Conservation (phyloP, 2,888 invertebrate genomes). For the Trichopoda pennipes region DNA sequence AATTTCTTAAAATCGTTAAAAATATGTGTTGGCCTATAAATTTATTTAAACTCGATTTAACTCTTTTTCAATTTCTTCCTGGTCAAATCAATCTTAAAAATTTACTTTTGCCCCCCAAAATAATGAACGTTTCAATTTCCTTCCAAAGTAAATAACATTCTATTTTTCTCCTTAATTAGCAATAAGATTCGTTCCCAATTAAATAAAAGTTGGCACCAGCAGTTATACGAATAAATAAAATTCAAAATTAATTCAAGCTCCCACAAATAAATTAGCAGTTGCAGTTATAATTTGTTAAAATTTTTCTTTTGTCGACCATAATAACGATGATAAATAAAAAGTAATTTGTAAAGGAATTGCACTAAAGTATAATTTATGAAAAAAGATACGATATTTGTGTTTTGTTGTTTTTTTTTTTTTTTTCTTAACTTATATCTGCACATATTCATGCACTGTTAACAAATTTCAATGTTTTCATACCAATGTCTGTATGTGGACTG, state of each 20-base stretch:
- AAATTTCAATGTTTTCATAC: too few species aligned
- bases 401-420: neutral
- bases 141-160: neutral
- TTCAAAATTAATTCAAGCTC: neutral
- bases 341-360: slow-evolving; percentile 10
- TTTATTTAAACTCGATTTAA: too few species aligned
- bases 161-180: slow-evolving; percentile 11
- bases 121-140: neutral
- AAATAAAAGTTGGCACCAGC: neutral
- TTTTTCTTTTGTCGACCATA: neutral
- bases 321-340: slow-evolving; percentile 2
- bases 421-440: too few species aligned
- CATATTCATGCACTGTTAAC: neutral
- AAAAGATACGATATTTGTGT: neutral
- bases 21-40: too few species aligned
- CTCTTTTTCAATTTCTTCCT: too few species aligned
- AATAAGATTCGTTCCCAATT: slow-evolving; percentile 12
- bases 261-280: neutral
- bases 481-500: too few species aligned
- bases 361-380: neutral
- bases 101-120: too few species aligned
- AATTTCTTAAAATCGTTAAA: too few species aligned
- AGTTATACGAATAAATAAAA: neutral
- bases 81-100: neutral
- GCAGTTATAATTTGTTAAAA: neutral